phyloP scores from a whole-genome alignment of 2,797 vertebrate species.

The Chrysocyon brachyurus region DNA sequence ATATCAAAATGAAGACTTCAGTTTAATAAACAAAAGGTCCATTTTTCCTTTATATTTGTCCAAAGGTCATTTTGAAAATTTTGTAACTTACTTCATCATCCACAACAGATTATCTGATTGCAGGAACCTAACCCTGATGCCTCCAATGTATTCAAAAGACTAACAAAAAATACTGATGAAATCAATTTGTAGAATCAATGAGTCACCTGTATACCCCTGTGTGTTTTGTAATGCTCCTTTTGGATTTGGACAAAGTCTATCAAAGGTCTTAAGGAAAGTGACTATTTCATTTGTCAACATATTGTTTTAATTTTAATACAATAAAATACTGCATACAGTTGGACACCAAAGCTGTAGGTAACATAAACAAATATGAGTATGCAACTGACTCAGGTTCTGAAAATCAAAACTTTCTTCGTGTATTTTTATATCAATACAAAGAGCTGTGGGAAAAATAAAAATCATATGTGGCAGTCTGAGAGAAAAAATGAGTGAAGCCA shows the following conservation, averaged over 20 bases:
- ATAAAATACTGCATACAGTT: slow-evolving; percentile 54
- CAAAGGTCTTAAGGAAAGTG: slow-evolving; percentile 53
- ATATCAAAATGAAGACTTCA: slow-evolving; percentile 43
- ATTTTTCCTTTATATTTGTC: slow-evolving; percentile 45
- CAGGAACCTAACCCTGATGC: slow-evolving; percentile 41
- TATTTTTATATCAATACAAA: slow-evolving; percentile 65
- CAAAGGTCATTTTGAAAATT: slow-evolving; percentile 23
- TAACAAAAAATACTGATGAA: slow-evolving; percentile 72
- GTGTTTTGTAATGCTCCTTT: not conserved
- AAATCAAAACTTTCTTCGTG: slow-evolving; percentile 74
- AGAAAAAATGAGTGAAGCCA: slow-evolving; percentile 57
- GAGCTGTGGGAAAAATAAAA: slow-evolving; percentile 64
- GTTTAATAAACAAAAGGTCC: not conserved
- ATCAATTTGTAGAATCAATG: not conserved
- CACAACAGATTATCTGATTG: not conserved
- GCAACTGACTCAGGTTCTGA: slow-evolving; percentile 69
- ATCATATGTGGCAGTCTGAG: slow-evolving; percentile 33
- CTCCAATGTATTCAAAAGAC: not conserved
- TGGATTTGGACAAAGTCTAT: slow-evolving; percentile 40
- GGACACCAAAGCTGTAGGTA: slow-evolving; percentile 63
- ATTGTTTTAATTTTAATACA: slow-evolving; percentile 77
- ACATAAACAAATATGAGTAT: slow-evolving; percentile 66
- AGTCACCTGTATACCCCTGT: not conserved
- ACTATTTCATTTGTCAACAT: slow-evolving; percentile 65
- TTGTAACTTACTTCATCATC: slow-evolving; percentile 20